Base-by-base conservation (phyloP, 2,113 vertebrate genomes). In the Marmota monax region DNA sequence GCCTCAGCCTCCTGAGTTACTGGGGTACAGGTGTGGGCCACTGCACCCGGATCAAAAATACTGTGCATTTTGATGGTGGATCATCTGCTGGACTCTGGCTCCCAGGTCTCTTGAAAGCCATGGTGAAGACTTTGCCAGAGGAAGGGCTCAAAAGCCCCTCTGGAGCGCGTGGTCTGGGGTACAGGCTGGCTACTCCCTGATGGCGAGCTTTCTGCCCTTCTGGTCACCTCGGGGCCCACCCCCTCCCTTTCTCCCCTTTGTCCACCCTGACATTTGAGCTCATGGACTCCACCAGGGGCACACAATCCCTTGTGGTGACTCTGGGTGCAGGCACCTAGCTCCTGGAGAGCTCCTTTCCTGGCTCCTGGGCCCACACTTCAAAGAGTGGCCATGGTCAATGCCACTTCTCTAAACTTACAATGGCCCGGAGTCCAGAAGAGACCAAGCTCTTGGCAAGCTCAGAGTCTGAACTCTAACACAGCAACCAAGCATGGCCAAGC, bases 241-340 rank as follows among this genome's bases (percentile, higher is more conserved):
- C 27, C 3, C 9, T 14, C 25, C 22, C 84, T n/a, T 45, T 56
- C 82, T 53, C 16, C 65, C 32, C 16, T 42, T 45, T 17, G 5
- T 3, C 9, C 58, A 34, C n/a, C 27, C 53, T 25, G 83, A 67
- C 20, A n/a, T 4, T 2, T 0, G 20, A n/a, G 10, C 29, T 0
- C 42, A 4, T 13, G 42, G 58, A 22, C 17, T 48, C 48, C 34
- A 0, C 42, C 0, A 42, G 67, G 53, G 61, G 74, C 76, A 78
- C 34, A 34, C 9, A 23, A n/a, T 16, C 32, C 77, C 23, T 39
- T 10, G 10, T 32, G 34, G 65, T 20, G 42, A 56, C 34, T 45
- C 23, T 18, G 5, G n/a, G 22, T 22, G 4, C 23, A 13, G 7
- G 39, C 2, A 25, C 25, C 82, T 0, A 0, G 7, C 7, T 32